A percentile compares a stretch with the other conserved stretches of the same genome.
Evolutionary conservation across 2,888 invertebrate species (phyloP).

Genomic region (Drosophila flavopinicola): DNA sequence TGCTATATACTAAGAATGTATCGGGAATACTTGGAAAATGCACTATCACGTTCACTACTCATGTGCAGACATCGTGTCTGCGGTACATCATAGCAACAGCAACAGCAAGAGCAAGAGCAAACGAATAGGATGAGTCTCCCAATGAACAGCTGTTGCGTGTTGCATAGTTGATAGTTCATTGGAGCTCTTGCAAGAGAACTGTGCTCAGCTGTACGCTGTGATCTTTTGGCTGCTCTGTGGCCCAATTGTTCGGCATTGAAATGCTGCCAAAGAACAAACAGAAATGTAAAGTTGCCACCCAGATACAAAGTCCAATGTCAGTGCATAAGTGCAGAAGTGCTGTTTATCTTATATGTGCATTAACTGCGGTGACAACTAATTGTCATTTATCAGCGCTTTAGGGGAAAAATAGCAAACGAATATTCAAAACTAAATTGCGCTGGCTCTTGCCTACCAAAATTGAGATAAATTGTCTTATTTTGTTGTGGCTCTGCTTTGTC

Average conservation of each 20-base stretch:
- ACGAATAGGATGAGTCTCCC: slow-evolving; percentile 7
- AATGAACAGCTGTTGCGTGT: slow-evolving; percentile 54
- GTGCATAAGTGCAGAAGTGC: slow-evolving; percentile 45
- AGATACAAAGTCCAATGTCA: slow-evolving; percentile 71
- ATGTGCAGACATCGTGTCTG: slow-evolving; percentile 69
- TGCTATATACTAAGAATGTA: too few relatives aligned
- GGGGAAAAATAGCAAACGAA: slow-evolving; percentile 45
- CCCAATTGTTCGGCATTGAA: slow-evolving; percentile 65
- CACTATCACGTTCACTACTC: slow-evolving; percentile 34
- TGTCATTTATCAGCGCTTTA: slow-evolving; percentile 69
- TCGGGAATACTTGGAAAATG: slow-evolving; percentile 9
- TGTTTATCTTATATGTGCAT: slow-evolving; percentile 32
- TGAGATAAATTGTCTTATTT: slow-evolving; percentile 14
- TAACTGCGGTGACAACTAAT: slow-evolving; percentile 46
- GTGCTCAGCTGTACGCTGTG: slow-evolving; percentile 3
- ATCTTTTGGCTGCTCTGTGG: slow-evolving; percentile 30
- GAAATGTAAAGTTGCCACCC: slow-evolving; percentile 14
- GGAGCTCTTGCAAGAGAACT: not conserved
- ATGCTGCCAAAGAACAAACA: slow-evolving; percentile 56
- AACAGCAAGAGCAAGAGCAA: slow-evolving; percentile 7
- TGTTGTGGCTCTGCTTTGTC: slow-evolving; percentile 21
- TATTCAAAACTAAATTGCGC: slow-evolving; percentile 24
- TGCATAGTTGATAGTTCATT: slow-evolving; percentile 17
- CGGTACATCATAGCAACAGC: slow-evolving; percentile 10
- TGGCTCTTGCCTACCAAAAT: slow-evolving; percentile 34